Base-by-base conservation (phyloP, 2,113 vertebrate species). In the Fregetta grallaria region DNA sequence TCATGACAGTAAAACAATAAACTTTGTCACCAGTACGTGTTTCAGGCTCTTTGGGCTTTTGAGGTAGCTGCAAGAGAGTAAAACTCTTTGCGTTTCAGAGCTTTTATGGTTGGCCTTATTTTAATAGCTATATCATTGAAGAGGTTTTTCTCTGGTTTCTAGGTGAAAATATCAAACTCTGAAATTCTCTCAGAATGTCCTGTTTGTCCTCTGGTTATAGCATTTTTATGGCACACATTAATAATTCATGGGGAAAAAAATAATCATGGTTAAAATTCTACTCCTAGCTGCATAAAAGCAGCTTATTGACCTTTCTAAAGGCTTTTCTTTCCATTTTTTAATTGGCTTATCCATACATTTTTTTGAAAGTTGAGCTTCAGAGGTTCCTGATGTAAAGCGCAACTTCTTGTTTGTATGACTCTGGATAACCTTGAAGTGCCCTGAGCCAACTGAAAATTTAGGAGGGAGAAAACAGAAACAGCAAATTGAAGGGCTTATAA, bases 231-330 rank as follows among this genome's bases (percentile, higher is more conserved):
- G 56, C 56, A 90, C 30, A 58, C 3, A 30, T 97, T 78, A 97
- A 92, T 96, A 97, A 96, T 86, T 83, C 56, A 97, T 71, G 29
- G 68, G 2, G 22, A 47, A 55, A 86, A 95, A 94, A 84, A 90
- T 47, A 81, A 68, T 44, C 10, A 25, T 47, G 53, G 65, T 82
- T 94, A 92, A 97, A 97, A 96, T 94, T 92, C 84, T 78, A 95
- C 88, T 91, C 92, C 77, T 70, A 72, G 29, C 38, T 67, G 15
- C 44, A 45, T 95, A 90, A 94, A 88, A 90, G 45, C 32, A 74
- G 52, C 29, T 84, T 87, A 72, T 17, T 96, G 58, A 80, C 82
- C 70, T 95, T 71, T 58, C 34, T 59, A 67, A 93, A 81, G 45
- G 38, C 38, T 77, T 72, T 89, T n/a, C n/a, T 90, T 96, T 77